Percentiles rank a stretch among this genome's conserved stretches.
Evolutionary conservation across 2,888 invertebrate species (phyloP).

Genomic region (Acanthoscelides obtectus): DNA sequence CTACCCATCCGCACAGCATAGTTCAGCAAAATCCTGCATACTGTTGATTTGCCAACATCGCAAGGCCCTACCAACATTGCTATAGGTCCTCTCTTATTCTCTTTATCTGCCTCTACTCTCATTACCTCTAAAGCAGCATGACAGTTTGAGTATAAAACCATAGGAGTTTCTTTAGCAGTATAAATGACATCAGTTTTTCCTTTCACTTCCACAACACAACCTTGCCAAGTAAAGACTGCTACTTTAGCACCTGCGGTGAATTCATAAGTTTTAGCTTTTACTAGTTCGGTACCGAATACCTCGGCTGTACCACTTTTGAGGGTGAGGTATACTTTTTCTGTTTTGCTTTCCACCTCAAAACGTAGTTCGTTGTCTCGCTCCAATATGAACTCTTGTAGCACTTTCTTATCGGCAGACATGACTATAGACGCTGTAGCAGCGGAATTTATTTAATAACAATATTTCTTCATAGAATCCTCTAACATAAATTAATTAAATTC

Average conservation of each 20-base stretch:
- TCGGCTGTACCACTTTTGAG: conserved; percentile 89
- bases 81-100: conserved; percentile 71
- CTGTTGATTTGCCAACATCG: conserved; percentile 95
- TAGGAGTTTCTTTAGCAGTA: conserved; percentile 93
- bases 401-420: conserved; percentile 32
- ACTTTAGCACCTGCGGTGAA: conserved; percentile 89
- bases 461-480: too few species aligned
- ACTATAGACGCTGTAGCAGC: not conserved
- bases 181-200: conserved; percentile 93
- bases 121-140: conserved; percentile 93
- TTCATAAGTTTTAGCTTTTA: conserved; percentile 86
- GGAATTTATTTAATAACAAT: too few species aligned
- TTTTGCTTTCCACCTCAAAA: conserved; percentile 88
- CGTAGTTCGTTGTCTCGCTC: conserved; percentile 87
- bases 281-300: conserved; percentile 93
- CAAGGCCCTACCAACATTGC: conserved; percentile 90
- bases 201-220: conserved; percentile 78
- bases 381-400: conserved; percentile 69
- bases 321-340: conserved; percentile 77
- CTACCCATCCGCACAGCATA: conserved; percentile 90
- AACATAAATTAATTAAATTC: too few species aligned
- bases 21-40: conserved; percentile 79
- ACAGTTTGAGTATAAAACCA: conserved; percentile 92
- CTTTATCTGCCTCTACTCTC: conserved; percentile 74
- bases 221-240: conserved; percentile 95